phyloP scores from a whole-genome alignment of 1,140 invertebrate species.

The Psilanteris sp. region DNA sequence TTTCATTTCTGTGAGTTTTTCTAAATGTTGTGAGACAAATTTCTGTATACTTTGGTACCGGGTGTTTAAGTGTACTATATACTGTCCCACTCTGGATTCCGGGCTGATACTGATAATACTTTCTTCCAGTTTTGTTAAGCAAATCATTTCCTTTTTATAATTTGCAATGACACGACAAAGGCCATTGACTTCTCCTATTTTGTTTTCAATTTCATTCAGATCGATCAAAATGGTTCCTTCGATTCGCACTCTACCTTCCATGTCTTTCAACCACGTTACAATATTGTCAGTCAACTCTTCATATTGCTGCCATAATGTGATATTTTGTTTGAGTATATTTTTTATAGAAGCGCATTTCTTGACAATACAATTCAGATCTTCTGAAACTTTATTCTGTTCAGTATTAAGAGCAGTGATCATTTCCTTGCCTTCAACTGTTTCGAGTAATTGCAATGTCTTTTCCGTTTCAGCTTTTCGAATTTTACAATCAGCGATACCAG shows the following conservation, averaged over 20 bases:
- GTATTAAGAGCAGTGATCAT: slow-evolving; percentile 82
- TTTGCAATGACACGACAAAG: slow-evolving; percentile 83
- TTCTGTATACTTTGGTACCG: slow-evolving; percentile 88
- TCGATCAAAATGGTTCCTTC: slow-evolving; percentile 87
- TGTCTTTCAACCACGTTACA: slow-evolving; percentile 91
- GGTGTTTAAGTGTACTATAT: slow-evolving; percentile 87
- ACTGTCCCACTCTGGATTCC: slow-evolving; percentile 89
- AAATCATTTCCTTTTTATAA: slow-evolving; percentile 84
- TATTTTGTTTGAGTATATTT: slow-evolving; percentile 85
- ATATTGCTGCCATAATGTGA: slow-evolving; percentile 89
- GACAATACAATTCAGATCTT: slow-evolving; percentile 86
- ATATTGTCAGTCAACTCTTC: slow-evolving; percentile 88
- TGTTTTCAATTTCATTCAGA: slow-evolving; percentile 85
- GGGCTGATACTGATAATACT: slow-evolving; percentile 87
- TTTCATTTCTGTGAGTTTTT: slow-evolving; percentile 85
- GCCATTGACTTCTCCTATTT: slow-evolving; percentile 85
- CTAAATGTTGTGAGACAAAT: slow-evolving; percentile 85
- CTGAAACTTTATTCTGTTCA: slow-evolving; percentile 84
- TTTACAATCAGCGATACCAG: slow-evolving; percentile 84
- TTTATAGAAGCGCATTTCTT: slow-evolving; percentile 85
- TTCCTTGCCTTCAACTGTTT: slow-evolving; percentile 85
- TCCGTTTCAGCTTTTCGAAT: slow-evolving; percentile 84
- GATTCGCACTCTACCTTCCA: slow-evolving; percentile 88
- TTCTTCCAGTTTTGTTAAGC: slow-evolving; percentile 85
- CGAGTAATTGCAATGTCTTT: slow-evolving; percentile 84